phyloP scores from a whole-genome alignment of 2,888 invertebrate genomes.

The Caenorhabditis sulstoni region DNA sequence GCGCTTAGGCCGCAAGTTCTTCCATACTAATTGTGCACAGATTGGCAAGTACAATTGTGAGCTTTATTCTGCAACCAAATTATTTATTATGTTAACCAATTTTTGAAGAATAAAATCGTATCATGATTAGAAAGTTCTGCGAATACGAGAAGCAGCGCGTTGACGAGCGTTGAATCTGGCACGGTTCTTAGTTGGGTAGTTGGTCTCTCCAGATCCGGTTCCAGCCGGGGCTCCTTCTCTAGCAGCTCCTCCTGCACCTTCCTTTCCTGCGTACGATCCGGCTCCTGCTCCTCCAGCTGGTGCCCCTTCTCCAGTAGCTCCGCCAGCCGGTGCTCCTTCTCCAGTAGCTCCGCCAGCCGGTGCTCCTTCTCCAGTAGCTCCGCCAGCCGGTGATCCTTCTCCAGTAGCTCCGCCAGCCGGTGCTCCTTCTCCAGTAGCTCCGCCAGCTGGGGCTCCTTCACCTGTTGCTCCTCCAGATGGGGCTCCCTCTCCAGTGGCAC shows the following conservation, averaged over 20 bases:
- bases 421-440: not conserved
- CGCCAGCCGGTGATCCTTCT: slow-evolving; percentile 17
- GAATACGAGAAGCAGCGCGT: slow-evolving; percentile 47
- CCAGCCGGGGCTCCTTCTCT: slow-evolving; percentile 35
- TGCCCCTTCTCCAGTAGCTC: slow-evolving; percentile 26
- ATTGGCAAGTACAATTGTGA: no score
- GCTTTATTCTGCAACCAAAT: not conserved
- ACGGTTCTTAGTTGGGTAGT: slow-evolving; percentile 55
- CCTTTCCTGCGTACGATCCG: slow-evolving; percentile 15
- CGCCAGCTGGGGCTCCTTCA: not conserved
- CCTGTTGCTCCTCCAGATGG: slow-evolving; percentile 3
- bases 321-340: slow-evolving; percentile 3
- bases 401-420: slow-evolving; percentile 16
- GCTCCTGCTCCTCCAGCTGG: slow-evolving; percentile 29
- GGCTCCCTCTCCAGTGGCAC: slow-evolving; percentile 1
- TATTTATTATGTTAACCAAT: not conserved
- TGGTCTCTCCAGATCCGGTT: slow-evolving; percentile 30
- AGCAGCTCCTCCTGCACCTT: slow-evolving; percentile 15
- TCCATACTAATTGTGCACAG: no score
- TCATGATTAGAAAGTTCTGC: slow-evolving; percentile 48
- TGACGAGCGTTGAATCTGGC: slow-evolving; percentile 54
- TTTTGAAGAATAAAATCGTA: not conserved
- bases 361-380: not conserved
- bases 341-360: no score
- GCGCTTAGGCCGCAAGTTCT: no score